Base-by-base conservation (phyloP, 2,113 vertebrate species). In the Sula dactylatra region DNA sequence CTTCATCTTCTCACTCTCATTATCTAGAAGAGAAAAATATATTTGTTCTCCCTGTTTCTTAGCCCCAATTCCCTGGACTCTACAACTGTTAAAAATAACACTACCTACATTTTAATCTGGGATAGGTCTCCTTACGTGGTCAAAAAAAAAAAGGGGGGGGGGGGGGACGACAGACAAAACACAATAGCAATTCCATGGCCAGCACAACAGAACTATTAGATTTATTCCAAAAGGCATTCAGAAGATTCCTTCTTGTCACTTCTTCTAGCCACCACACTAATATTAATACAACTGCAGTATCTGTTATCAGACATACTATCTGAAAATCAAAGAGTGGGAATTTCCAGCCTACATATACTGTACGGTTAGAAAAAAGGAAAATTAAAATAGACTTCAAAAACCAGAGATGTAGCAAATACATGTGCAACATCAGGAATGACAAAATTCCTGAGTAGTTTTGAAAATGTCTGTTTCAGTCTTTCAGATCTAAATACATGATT, bases 1-100 rank as follows among this genome's bases (percentile, higher is more conserved):
- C 95, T 98, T 99, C 95, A 99, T 97, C 83, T 97, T 98, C 92
- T 99, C 98, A 6, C 80, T 98, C n/a, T 96, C 98, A 88, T 97
- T 98, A 96, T 99, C 99, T 99, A 96, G 87, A 97, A 98, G 34
- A 96, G 19, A 93, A 95, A 95, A 88, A 87, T 16, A 38, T 9
- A 66, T 42, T 85, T 72, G 21, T 86, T 96, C 93, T 84, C 42
- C 7, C 55, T 44, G 16, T 10, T 80, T 94, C 49, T 90, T 73
- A 70, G 56, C 11, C 29, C 13, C 7, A 76, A 29, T 45, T 76
- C 45, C 3, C 1, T 54, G 20, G 21, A 61, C n/a, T 54, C 13
- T 54, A 38, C n/a, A 87, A 55, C 50, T 74, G 17, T 71, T 59
- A 64, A 73, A 49, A 89, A 55, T 27, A 91, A 74, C 27, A 44